Base-by-base conservation (phyloP, 1,140 invertebrate species). In the Drosophila willistoni region DNA sequence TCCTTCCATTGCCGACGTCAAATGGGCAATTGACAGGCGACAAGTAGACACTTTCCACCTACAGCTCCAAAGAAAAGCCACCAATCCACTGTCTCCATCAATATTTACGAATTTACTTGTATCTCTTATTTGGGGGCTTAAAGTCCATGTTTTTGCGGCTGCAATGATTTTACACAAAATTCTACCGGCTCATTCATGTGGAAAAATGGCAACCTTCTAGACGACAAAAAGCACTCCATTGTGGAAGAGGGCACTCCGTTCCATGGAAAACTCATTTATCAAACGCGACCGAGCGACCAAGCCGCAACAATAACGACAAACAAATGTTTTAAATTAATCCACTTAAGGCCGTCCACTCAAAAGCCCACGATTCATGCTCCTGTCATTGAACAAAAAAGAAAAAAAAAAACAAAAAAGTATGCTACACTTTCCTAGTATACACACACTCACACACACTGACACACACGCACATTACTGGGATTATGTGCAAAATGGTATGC, bases 271-370 rank as follows among this genome's bases (percentile, higher is more conserved):
- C 60, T 62, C 60, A 62, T 62, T 62, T 62, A 62, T 62, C 60
- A 62, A 62, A 62, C 22, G 41, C 17, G 34, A 62, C 39, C 39
- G 39, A 62, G 41, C 41, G 39, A 62, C 22, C 41, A 44, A 44
- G 29, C 60, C 60, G 56, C 56, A 62, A 62, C 60, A 62, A 62
- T 62, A 42, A 62, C 59, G 39, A 61, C 60, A 62, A 62, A 62
- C 60, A 62, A 62, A 62, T 62, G 60, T 39, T 62, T 62, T 62
- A 62, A 62, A 62, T 62, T 62, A 62, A 62, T 62, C 60, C 60
- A 62, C 60, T 62, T 62, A 62, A 62, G 41, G 60, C 56, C 56
- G 60, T 36, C 44, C 56, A 59, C 56, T 59, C 34, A 34, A 59
- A 59, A 51, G 56, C 60, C 60, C 60, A 41, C 44, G 44, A 51